Conservation (phyloP, 1,140 invertebrate species). For the Formica selysi region DNA sequence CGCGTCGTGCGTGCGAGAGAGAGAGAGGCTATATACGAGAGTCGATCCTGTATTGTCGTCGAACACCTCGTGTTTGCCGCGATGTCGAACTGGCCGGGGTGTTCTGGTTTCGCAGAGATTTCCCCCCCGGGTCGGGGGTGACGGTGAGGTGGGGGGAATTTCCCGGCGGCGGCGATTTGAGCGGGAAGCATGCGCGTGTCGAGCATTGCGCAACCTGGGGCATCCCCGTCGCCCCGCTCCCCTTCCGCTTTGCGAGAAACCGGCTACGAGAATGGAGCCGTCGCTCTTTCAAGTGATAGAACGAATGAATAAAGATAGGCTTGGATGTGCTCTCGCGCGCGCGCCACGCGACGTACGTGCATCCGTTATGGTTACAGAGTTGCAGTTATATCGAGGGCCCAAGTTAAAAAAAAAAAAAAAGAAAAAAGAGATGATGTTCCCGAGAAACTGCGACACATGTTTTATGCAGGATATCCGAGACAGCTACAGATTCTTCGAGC, state of each 20-base stretch:
- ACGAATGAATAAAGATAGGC: constrained; percentile 48
- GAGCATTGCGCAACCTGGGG: constrained; percentile 41
- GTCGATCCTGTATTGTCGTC: constrained; percentile 36
- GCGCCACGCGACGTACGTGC: constrained; percentile 28
- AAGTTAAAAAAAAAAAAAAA: too few relatives aligned
- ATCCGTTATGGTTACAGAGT: background rate
- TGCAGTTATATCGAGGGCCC: background rate
- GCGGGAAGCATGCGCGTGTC: constrained; percentile 71
- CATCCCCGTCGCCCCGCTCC: constrained; percentile 37
- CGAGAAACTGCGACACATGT: constrained; percentile 15
- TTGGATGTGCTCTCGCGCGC: constrained; percentile 12
- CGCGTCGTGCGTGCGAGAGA: background rate
- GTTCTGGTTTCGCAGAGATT: constrained; percentile 84
- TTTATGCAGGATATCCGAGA: background rate
- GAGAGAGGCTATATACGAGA: background rate
- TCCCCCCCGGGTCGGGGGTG: constrained; percentile 51
- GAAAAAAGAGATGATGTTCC: background rate
- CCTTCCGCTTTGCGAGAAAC: constrained; percentile 20
- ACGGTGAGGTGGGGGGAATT: constrained; percentile 46
- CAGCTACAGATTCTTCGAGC: background rate
- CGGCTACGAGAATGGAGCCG: constrained; percentile 41
- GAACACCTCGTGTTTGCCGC: constrained; percentile 81
- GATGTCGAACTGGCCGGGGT: constrained; percentile 84
- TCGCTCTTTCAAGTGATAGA: constrained; percentile 49
- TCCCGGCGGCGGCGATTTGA: constrained; percentile 65